A percentile compares a stretch with the other conserved stretches of the same genome.
phyloP scores from a whole-genome alignment of 2,113 vertebrate genomes.

The Petrocephalus microphthalmus region DNA sequence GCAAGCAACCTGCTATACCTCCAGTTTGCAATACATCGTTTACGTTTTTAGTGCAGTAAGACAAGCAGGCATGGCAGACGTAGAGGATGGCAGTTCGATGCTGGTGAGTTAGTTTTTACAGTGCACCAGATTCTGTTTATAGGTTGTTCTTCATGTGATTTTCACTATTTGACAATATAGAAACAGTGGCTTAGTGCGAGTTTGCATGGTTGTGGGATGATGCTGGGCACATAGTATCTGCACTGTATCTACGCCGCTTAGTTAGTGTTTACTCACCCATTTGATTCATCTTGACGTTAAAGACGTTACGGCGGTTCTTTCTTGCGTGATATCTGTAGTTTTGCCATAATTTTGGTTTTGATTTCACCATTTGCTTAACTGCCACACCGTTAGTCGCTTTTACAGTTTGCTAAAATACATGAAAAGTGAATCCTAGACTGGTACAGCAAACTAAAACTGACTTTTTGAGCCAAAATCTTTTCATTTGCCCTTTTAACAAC shows the following conservation, averaged over 20 bases:
- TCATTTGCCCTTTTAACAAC: neutral
- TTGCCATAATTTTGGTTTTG: neutral
- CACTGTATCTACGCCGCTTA: neutral
- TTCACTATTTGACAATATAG: neutral
- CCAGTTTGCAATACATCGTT: neutral
- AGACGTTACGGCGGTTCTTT: neutral
- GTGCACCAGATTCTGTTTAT: neutral
- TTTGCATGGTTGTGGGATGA: neutral
- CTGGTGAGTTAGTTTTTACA: conserved; percentile 48
- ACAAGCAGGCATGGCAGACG: conserved; percentile 27
- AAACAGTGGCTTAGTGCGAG: neutral
- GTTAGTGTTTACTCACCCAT: neutral
- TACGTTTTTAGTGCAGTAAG: neutral
- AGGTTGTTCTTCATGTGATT: neutral
- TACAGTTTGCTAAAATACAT: neutral
- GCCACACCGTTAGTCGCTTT: neutral
- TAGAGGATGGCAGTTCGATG: conserved; percentile 56
- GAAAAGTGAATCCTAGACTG: neutral
- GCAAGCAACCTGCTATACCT: neutral
- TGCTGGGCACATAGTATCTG: neutral
- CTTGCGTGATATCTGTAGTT: neutral
- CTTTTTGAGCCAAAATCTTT: neutral
- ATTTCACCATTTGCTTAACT: neutral
- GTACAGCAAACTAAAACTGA: neutral
- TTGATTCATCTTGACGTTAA: neutral